Conservation (phyloP, 2,113 vertebrate species). For the Gobius niger region DNA sequence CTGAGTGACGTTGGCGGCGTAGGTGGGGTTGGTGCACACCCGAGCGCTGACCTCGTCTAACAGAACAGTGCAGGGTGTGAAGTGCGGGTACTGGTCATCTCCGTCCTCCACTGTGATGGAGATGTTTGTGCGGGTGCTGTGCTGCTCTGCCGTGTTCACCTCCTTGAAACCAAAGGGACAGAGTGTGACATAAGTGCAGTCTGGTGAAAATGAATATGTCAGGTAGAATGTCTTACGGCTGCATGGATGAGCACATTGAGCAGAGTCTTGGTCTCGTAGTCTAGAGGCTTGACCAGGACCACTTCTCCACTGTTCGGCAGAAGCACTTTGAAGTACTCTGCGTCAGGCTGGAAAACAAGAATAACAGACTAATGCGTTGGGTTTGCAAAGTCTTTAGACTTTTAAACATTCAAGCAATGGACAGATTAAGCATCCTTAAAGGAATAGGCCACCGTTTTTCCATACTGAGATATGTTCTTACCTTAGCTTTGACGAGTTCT, state of each 20-base stretch:
- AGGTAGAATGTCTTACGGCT: constrained; percentile 59
- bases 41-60: constrained; percentile 51
- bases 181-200: no score
- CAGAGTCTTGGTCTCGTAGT: constrained; percentile 79
- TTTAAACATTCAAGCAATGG: no score
- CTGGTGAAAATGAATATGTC: no score
- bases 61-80: constrained; percentile 72
- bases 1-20: constrained; percentile 75
- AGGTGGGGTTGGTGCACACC: constrained; percentile 75
- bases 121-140: constrained; percentile 64
- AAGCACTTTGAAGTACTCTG: constrained; percentile 79
- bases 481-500: no score
- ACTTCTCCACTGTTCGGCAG: constrained; percentile 80
- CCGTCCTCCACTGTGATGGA: constrained; percentile 68
- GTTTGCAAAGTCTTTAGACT: no score
- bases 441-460: no score
- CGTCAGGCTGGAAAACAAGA: constrained; percentile 73
- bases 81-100: constrained; percentile 79
- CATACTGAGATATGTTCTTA: no score
- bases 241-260: constrained; percentile 77
- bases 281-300: constrained; percentile 76
- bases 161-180: constrained; percentile 58
- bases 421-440: no score
- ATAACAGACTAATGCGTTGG: neutral
- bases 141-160: constrained; percentile 70